Percentiles rank a stretch among this genome's conserved stretches.
phyloP scores from a whole-genome alignment of 2,797 vertebrate species.

The Hozukius guyotensis region DNA sequence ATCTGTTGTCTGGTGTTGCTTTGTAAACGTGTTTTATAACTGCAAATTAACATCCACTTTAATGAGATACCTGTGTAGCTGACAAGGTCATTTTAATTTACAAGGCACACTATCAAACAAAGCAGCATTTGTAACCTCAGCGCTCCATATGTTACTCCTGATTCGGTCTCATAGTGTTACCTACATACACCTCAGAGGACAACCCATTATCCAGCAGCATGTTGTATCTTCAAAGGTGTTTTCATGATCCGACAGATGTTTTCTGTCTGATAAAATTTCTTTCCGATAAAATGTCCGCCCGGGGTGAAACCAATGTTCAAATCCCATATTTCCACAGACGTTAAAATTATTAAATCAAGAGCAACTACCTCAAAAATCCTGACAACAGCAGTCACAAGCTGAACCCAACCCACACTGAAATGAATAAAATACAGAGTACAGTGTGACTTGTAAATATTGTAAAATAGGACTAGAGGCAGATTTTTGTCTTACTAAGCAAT shows the following conservation, averaged over 20 bases:
- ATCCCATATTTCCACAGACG: background rate
- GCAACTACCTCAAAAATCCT: background rate
- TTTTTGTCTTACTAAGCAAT: background rate
- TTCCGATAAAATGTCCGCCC: background rate
- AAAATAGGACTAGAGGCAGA: background rate
- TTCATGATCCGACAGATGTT: constrained; percentile 1
- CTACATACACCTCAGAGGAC: background rate
- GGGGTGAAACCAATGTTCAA: background rate
- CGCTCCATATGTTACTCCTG: background rate
- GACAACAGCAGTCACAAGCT: background rate
- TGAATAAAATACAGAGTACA: background rate
- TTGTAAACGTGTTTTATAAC: background rate
- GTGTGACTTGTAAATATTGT: background rate
- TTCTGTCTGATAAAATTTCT: background rate
- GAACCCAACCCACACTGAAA: background rate
- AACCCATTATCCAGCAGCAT: background rate
- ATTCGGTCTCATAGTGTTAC: background rate
- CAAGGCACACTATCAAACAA: background rate
- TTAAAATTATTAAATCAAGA: background rate
- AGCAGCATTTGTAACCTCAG: background rate
- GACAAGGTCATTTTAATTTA: background rate
- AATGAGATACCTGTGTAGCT: background rate
- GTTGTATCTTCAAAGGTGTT: constrained; percentile 1
- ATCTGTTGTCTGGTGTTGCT: too few relatives aligned
- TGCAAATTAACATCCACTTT: background rate